These are phyloP conservation scores for Trissoscelio sp. DNA, from an alignment of 2,888 invertebrate species.

Conservation along the genomic window DNA sequence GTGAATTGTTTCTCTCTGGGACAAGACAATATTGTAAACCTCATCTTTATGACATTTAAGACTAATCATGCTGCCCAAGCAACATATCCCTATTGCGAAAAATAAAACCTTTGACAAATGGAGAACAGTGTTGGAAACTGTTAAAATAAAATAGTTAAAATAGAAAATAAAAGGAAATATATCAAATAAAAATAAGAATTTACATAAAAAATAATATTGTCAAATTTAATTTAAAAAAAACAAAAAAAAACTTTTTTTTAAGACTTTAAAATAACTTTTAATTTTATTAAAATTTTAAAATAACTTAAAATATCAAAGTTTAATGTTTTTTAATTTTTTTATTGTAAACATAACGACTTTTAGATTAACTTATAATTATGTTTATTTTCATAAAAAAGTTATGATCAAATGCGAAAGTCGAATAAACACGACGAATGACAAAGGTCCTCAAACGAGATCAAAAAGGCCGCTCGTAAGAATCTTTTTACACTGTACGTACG, in stretches of 20 bases:
- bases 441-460: not conserved
- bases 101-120: conserved; percentile 48
- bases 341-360: not conserved
- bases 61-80: conserved; percentile 45
- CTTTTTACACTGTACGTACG: conserved; percentile 2
- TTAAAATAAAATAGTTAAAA: conserved; percentile 7
- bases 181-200: too few relatives aligned
- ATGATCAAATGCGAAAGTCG: not conserved
- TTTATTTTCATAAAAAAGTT: not conserved
- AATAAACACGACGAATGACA: not conserved
- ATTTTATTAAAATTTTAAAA: too few relatives aligned
- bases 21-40: conserved; percentile 39
- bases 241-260: too few relatives aligned
- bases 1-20: conserved; percentile 3
- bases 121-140: conserved; percentile 21
- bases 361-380: not conserved
- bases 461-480: not conserved
- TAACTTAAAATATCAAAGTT: too few relatives aligned
- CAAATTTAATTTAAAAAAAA: too few relatives aligned
- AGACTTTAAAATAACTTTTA: too few relatives aligned
- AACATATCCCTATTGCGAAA: conserved; percentile 1
- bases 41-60: conserved; percentile 44
- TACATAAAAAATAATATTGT: too few relatives aligned
- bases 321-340: not conserved
- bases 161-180: too few relatives aligned